Percentiles rank a stretch among this genome's conserved stretches.
Conservation (phyloP, 2,888 invertebrate species). For the Prosapia bicincta region DNA sequence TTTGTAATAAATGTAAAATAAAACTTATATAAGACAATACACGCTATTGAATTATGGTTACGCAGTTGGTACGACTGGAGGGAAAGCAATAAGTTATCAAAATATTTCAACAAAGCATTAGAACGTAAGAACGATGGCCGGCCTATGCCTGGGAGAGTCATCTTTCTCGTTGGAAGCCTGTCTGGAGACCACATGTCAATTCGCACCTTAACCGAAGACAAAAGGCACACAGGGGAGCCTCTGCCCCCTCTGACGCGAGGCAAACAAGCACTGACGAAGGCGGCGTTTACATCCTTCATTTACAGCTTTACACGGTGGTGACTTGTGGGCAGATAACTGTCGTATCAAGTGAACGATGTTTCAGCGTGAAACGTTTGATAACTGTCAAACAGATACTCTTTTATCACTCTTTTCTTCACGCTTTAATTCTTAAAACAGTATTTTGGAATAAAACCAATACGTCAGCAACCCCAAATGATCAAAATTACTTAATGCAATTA, state of each 20-base stretch:
- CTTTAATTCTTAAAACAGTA: no score
- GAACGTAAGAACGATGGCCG: slow-evolving; percentile 9
- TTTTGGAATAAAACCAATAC: no score
- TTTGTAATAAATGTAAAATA: no score
- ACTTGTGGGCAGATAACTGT: not conserved
- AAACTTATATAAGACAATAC: no score
- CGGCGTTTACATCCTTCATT: not conserved
- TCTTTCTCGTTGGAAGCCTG: slow-evolving; percentile 6
- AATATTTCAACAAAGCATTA: not conserved
- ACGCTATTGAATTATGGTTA: no score
- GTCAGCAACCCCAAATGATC: no score
- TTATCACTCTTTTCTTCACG: no score
- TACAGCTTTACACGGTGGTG: not conserved
- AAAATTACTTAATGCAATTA: no score
- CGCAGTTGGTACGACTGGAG: no score
- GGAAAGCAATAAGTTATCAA: not conserved
- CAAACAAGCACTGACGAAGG: not conserved
- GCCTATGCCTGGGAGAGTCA: slow-evolving; percentile 12
- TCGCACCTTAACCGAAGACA: not conserved
- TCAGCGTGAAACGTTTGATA: no score
- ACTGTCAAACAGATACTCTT: no score
- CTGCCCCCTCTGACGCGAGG: not conserved
- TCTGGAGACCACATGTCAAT: not conserved
- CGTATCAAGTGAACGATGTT: no score
- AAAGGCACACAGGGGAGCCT: not conserved